These are phyloP conservation scores for Leucozona laternaria DNA, from an alignment of 2,888 invertebrate species.

Conservation along the genomic window DNA sequence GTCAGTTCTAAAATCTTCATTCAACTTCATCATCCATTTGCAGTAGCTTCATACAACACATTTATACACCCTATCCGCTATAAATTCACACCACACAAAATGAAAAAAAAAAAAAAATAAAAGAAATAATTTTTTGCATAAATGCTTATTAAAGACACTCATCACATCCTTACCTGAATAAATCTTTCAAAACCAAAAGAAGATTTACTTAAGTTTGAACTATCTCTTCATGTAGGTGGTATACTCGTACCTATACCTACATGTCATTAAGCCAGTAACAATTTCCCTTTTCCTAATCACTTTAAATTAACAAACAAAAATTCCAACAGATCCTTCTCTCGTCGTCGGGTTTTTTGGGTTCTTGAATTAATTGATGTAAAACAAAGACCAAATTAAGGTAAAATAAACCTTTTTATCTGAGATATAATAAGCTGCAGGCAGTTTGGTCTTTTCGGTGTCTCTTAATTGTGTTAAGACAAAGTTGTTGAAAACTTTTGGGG, in stretches of 20 bases:
- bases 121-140: not conserved
- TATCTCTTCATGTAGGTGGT: too few species aligned
- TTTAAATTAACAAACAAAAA: not conserved
- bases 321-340: not conserved
- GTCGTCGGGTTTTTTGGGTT: not conserved
- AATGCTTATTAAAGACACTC: not conserved
- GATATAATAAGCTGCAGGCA: conserved; percentile 9
- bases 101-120: not conserved
- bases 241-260: too few species aligned
- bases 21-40: too few species aligned
- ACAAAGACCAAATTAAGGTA: conserved; percentile 42
- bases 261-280: not conserved
- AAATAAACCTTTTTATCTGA: conserved; percentile 24
- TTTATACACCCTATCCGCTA: not conserved
- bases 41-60: not conserved
- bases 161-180: conserved; percentile 13
- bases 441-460: conserved; percentile 18
- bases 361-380: conserved; percentile 44
- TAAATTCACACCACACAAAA: not conserved
- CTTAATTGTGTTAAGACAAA: conserved; percentile 25
- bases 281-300: not conserved
- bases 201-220: not conserved
- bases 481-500: conserved; percentile 29
- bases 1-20: too few species aligned
- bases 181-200: not conserved